These are phyloP conservation scores for Connochaetes taurinus DNA, from an alignment of 2,113 vertebrate species.

Conservation along the genomic window DNA sequence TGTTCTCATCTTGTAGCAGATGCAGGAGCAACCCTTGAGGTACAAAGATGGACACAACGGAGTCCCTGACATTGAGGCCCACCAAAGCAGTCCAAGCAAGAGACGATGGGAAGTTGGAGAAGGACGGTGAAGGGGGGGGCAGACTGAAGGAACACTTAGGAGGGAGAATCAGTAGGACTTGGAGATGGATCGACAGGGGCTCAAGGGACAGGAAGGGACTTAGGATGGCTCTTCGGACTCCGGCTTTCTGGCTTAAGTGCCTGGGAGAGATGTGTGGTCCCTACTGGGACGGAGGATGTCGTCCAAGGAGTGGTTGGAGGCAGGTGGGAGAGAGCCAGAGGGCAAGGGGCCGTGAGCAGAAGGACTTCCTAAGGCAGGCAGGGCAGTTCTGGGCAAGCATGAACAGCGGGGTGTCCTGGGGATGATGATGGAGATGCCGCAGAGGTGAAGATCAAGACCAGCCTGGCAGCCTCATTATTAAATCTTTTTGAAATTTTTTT, in stretches of 20 bases:
- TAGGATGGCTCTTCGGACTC: neutral
- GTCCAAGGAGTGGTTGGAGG: neutral
- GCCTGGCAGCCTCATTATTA: neutral
- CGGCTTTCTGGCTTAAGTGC: neutral
- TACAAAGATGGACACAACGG: neutral
- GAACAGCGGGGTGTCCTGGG: neutral
- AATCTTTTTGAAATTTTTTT: neutral
- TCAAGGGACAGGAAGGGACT: neutral
- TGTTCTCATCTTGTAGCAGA: neutral
- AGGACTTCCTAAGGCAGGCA: neutral
- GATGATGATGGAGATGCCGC: neutral
- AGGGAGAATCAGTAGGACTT: neutral
- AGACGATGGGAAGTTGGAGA: neutral
- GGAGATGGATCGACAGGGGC: neutral
- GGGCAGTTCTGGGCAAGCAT: neutral
- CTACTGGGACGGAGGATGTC: neutral
- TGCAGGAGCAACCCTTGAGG: neutral
- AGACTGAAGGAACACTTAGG: neutral
- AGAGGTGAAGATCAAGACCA: neutral
- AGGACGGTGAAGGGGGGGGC: neutral
- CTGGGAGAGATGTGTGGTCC: neutral
- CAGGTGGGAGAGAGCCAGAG: neutral
- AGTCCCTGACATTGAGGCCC: neutral
- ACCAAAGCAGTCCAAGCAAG: neutral
- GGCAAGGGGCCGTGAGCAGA: neutral